Base-by-base conservation (phyloP, 2,113 vertebrate genomes). In the Pseudorectes ferrugineus region DNA sequence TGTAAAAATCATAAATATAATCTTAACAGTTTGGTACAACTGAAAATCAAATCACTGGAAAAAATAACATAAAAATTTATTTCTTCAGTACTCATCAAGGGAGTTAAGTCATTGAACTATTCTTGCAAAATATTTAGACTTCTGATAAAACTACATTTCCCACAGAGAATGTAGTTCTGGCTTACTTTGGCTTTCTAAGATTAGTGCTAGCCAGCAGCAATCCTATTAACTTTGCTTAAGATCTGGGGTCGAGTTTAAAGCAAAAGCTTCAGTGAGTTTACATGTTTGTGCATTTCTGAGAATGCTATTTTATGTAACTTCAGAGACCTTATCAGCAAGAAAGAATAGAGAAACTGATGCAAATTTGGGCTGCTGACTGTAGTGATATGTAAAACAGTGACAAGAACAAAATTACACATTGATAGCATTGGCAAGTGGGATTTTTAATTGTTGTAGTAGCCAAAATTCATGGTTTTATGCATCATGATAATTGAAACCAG, bases 201-300 rank as follows among this genome's bases (percentile, higher is more conserved):
- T 57, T 70, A n/a, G 46, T 67, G 55, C 31, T 80, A 80, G 72
- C 81, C 74, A 73, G 49, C 59, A 85, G 85, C 88, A 94, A 71
- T 63, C 42, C n/a, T 43, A 40, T 52, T 94, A 78, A 83, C 40
- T 93, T 94, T 73, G 58, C 14, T 42, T 55, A 68, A 74, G 52
- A 75, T 88, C 65, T 59, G 33, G 52, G 42, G 11, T 70, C 1
- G 10, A 45, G 75, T 80, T 92, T 74, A 80, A 67, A 92, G 52
- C 14, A 85, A 65, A 73, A 93, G 23, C 67, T 93, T 70, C 4
- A 6, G 9, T 85, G 31, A 91, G 38, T 90, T 82, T 92, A 12
- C 4, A 36, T 95, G 76, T 84, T 97, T 93, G 13, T 93, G 59
- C 49, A 55, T 95, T 92, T 97, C 33, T 87, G 81, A 95, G 80